These are phyloP conservation scores for Pocillopora grandis DNA, from an alignment of 92 coral and sea anemone genomes.

Conservation along the genomic window DNA sequence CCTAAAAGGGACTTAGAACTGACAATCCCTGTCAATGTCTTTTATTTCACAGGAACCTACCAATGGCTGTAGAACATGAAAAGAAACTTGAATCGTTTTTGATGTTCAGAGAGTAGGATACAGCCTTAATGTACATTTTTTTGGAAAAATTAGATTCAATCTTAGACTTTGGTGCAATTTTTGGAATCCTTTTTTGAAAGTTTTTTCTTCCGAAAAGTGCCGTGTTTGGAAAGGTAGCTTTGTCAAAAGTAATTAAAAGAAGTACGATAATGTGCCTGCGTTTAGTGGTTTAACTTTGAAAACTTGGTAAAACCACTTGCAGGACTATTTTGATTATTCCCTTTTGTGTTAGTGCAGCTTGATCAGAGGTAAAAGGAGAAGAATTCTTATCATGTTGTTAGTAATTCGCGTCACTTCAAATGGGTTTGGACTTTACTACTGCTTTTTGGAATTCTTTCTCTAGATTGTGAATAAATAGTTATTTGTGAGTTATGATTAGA, in stretches of 20 bases:
- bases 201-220: neutral
- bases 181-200: neutral
- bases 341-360: neutral
- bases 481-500: neutral
- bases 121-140: neutral
- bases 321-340: neutral
- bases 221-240: no score
- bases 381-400: neutral
- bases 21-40: neutral
- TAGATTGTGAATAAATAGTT: neutral
- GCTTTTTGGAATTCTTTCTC: neutral
- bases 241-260: no score
- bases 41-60: slow-evolving; percentile 51
- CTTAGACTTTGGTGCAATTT: neutral
- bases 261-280: no score
- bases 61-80: slow-evolving; percentile 74
- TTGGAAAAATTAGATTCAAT: neutral
- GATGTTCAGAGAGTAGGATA: slow-evolving; percentile 65
- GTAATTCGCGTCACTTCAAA: neutral
- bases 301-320: no score
- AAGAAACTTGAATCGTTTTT: slow-evolving; percentile 71
- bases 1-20: neutral
- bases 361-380: neutral
- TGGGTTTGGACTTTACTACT: no score
- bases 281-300: no score